Evolutionary conservation across 2,113 vertebrate genomes (phyloP).

Genomic region (Campylomormyrus tamandua): DNA sequence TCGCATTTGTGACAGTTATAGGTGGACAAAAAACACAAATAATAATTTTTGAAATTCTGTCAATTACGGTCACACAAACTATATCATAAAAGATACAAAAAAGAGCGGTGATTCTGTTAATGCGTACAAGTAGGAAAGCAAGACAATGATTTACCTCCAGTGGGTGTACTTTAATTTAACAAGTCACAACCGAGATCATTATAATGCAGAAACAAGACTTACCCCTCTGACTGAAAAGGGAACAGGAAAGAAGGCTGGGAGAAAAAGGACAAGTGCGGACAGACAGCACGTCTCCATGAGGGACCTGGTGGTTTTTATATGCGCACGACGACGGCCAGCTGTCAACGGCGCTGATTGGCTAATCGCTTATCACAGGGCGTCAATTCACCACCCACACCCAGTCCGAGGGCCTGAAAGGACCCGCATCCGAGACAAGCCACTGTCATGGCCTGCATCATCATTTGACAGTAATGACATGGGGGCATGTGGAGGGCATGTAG

Average conservation of each 20-base stretch:
- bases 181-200: background rate
- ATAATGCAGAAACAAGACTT: background rate
- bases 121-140: background rate
- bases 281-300: constrained; percentile 38
- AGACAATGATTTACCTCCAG: background rate
- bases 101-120: background rate
- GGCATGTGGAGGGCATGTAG: background rate
- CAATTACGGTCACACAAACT: background rate
- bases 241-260: constrained; percentile 22
- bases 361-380: constrained; percentile 56
- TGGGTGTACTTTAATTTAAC: background rate
- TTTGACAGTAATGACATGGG: constrained; percentile 36
- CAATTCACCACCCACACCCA: constrained; percentile 52
- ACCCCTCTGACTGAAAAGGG: constrained; percentile 8
- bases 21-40: background rate
- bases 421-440: constrained; percentile 20
- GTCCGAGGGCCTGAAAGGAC: constrained; percentile 44
- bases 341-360: constrained; percentile 29
- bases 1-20: background rate
- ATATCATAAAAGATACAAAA: background rate
- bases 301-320: constrained; percentile 5
- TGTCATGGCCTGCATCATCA: constrained; percentile 33
- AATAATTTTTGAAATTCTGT: background rate
- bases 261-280: background rate
- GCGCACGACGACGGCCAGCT: background rate